Conservation (phyloP, 2,797 vertebrate species). For the Gallinago solitaria region DNA sequence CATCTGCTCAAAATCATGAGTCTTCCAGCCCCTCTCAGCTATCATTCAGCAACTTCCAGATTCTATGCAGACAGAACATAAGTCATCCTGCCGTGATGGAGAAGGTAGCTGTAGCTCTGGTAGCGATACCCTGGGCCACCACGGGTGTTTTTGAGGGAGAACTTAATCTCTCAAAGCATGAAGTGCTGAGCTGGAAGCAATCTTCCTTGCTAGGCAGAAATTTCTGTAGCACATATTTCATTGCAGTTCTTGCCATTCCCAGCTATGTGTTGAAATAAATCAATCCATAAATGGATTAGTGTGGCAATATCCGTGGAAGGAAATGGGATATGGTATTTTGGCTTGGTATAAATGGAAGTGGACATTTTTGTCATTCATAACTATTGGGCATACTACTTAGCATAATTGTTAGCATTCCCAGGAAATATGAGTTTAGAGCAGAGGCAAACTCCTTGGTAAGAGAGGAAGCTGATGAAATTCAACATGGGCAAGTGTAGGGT, state of each 20-base stretch:
- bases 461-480: too few relatives aligned
- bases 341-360: not conserved
- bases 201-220: not conserved
- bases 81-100: rapidly evolving
- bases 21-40: not conserved
- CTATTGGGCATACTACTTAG: not conserved
- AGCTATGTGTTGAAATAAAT: not conserved
- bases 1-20: not conserved
- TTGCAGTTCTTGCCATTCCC: not conserved
- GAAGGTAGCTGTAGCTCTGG: not conserved
- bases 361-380: not conserved
- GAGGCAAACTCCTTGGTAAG: not conserved
- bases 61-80: not conserved
- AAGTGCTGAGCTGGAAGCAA: not conserved
- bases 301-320: not conserved
- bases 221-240: not conserved
- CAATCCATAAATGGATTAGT: not conserved
- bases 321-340: not conserved
- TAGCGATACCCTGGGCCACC: not conserved
- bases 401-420: not conserved
- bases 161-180: not conserved
- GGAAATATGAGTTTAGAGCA: not conserved
- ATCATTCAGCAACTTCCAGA: not conserved
- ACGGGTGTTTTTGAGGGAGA: not conserved
- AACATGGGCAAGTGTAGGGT: too few relatives aligned